A percentile compares a stretch with the other conserved stretches of the same genome.
Conservation (phyloP, 2,797 vertebrate species). For the Urosaurus nigricauda region DNA sequence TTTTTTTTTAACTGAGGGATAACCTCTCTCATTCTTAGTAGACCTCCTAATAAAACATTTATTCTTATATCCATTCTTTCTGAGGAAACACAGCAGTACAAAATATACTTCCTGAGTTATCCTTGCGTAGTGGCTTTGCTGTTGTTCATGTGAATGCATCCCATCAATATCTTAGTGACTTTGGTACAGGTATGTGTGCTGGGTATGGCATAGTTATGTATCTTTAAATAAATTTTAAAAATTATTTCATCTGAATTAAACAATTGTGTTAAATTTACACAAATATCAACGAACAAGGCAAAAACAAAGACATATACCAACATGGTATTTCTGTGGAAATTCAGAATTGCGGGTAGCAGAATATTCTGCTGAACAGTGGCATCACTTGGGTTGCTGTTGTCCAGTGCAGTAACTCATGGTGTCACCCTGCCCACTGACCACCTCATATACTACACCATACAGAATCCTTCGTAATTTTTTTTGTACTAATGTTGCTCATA, state of each 20-base stretch:
- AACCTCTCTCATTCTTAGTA: not conserved
- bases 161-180: not conserved
- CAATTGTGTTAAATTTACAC: not conserved
- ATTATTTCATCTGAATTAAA: not conserved
- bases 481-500: too few relatives aligned
- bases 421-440: too few relatives aligned
- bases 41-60: not conserved
- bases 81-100: not conserved
- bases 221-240: not conserved
- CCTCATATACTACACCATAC: too few relatives aligned
- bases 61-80: not conserved
- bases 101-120: not conserved
- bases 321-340: not conserved
- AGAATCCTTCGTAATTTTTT: too few relatives aligned
- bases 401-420: too few relatives aligned
- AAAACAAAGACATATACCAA: not conserved
- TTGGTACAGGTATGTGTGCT: not conserved
- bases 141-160: not conserved
- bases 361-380: not conserved
- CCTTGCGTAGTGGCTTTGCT: not conserved
- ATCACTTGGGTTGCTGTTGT: too few relatives aligned
- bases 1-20: not conserved
- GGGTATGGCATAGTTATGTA: not conserved
- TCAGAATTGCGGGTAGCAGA: not conserved
- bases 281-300: not conserved